A percentile compares a stretch with the other conserved stretches of the same genome.
Conservation (phyloP, 2,888 invertebrate species). For the Dorcus parallelipipedus region DNA sequence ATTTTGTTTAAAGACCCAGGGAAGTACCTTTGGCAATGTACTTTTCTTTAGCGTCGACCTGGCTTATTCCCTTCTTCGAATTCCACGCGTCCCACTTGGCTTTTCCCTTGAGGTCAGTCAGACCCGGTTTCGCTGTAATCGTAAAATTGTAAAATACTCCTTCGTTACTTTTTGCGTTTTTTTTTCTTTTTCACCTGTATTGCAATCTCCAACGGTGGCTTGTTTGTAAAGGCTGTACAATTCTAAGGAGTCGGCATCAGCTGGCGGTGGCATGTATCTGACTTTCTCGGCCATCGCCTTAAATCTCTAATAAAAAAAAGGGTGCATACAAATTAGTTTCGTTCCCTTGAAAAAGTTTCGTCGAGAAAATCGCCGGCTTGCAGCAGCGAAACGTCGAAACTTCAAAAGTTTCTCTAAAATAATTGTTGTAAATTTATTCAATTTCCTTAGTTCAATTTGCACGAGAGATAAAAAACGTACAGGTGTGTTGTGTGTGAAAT, state of each 20-base stretch:
- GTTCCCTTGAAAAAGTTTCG: no score
- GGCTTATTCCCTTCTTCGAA: slow-evolving; percentile 68
- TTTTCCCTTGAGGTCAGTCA: slow-evolving; percentile 90
- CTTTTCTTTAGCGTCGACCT: slow-evolving; percentile 75
- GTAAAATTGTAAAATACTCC: slow-evolving; percentile 9
- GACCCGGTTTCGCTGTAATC: slow-evolving; percentile 76
- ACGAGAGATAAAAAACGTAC: no score
- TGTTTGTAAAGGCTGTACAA: slow-evolving; percentile 88
- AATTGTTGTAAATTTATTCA: no score
- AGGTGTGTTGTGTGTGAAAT: no score
- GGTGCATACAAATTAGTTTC: no score
- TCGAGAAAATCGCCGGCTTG: no score
- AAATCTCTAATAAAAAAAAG: slow-evolving; percentile 58
- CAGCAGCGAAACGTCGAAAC: no score
- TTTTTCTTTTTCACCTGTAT: slow-evolving; percentile 67
- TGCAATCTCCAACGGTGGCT: slow-evolving; percentile 82
- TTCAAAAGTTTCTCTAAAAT: no score
- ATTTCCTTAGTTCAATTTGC: no score
- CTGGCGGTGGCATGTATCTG: slow-evolving; percentile 75
- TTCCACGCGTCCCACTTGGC: slow-evolving; percentile 96
- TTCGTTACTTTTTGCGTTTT: neutral
- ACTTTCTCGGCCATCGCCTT: slow-evolving; percentile 80
- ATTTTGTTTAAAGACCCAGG: slow-evolving; percentile 39
- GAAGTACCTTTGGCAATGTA: slow-evolving; percentile 73
- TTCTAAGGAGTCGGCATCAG: slow-evolving; percentile 78